Conservation (phyloP, 2,113 vertebrate species). For the Gobiocypris rarus region DNA sequence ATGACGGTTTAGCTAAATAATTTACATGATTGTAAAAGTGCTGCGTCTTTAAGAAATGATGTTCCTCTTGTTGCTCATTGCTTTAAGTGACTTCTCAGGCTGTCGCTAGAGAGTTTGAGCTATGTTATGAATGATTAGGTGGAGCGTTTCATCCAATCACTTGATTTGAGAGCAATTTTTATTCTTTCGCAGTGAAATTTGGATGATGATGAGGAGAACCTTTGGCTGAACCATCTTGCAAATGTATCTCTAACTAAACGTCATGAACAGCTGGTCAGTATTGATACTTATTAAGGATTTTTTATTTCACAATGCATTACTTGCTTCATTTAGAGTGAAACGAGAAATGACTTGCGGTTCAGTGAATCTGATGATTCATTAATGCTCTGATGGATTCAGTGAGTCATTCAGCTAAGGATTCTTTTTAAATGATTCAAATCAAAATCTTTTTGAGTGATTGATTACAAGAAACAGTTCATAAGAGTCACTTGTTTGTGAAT, state of each 20-base stretch:
- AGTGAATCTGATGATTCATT: background rate
- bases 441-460: background rate
- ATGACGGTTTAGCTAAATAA: background rate
- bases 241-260: background rate
- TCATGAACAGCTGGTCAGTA: no score
- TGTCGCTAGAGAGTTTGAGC: background rate
- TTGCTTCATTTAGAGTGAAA: background rate
- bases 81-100: background rate
- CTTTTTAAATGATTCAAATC: background rate
- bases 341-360: background rate
- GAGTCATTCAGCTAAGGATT: background rate
- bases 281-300: no score
- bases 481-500: background rate
- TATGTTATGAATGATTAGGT: background rate
- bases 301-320: no score
- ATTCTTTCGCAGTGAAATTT: background rate
- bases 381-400: background rate
- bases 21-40: slow-evolving; percentile 21
- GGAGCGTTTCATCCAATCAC: slow-evolving; percentile 12
- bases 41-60: background rate
- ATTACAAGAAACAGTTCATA: background rate
- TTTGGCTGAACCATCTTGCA: background rate
- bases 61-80: slow-evolving; percentile 4
- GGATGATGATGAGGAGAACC: background rate
- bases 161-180: background rate